Conservation (phyloP, 2,113 vertebrate genomes). For the Struthio camelus region DNA sequence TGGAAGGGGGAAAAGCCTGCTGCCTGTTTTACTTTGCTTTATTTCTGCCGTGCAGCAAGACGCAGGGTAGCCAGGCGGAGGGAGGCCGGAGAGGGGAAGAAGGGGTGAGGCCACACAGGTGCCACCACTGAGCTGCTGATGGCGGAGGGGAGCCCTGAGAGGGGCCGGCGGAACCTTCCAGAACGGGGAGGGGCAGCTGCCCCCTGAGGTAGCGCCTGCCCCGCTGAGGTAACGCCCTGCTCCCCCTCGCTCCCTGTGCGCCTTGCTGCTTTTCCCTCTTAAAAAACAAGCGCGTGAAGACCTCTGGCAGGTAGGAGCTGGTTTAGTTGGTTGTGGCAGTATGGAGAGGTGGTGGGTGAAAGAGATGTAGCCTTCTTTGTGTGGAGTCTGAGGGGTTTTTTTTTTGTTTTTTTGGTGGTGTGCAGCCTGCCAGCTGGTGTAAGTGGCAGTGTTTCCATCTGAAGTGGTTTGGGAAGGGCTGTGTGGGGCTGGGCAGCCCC, state of each 20-base stretch:
- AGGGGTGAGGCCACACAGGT: background rate
- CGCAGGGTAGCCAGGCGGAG: background rate
- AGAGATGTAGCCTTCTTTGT: rapidly evolving
- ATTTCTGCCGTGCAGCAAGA: rapidly evolving
- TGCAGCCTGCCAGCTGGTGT: background rate
- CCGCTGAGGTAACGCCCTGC: rapidly evolving
- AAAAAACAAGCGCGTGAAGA: rapidly evolving
- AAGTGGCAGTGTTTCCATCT: background rate
- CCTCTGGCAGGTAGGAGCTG: background rate
- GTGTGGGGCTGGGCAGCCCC: too few species aligned
- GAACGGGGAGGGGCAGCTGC: rapidly evolving
- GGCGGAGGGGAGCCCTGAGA: background rate
- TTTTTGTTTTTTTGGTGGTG: background rate
- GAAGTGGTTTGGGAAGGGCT: background rate
- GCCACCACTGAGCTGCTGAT: background rate
- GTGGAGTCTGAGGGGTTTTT: too few species aligned
- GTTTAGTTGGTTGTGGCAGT: rapidly evolving
- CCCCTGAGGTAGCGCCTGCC: rapidly evolving
- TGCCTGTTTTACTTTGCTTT: rapidly evolving
- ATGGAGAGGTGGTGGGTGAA: too few species aligned
- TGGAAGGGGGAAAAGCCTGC: rapidly evolving
- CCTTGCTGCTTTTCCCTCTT: rapidly evolving
- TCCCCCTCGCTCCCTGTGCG: rapidly evolving
- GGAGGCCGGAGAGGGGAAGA: background rate
- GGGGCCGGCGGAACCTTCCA: background rate